These are phyloP conservation scores for Serilophus lunatus DNA, from an alignment of 2,113 vertebrate genomes.

Conservation along the genomic window DNA sequence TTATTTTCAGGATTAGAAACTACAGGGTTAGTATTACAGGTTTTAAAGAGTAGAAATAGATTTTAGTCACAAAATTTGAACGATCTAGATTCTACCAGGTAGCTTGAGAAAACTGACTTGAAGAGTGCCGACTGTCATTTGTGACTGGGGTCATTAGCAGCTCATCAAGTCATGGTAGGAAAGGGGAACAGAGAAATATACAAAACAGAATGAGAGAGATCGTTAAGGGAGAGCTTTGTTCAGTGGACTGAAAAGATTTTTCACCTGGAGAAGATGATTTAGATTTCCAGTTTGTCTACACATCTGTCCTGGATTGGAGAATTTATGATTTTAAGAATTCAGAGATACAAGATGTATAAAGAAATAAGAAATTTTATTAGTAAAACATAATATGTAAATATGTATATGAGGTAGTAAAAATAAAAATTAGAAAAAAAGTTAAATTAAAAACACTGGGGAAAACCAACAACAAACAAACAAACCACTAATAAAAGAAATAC, in stretches of 20 bases:
- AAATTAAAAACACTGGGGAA: too few relatives aligned
- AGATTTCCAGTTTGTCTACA: background rate
- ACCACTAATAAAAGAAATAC: too few relatives aligned
- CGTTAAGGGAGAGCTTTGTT: background rate
- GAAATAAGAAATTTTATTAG: too few relatives aligned
- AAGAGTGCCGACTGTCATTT: background rate
- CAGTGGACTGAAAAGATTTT: background rate
- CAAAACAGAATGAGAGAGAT: background rate
- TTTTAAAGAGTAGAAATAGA: background rate
- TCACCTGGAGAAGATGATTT: background rate
- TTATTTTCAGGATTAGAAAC: background rate
- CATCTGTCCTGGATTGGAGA: background rate
- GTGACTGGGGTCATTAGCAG: background rate
- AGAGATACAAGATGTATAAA: too few relatives aligned
- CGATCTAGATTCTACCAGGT: background rate
- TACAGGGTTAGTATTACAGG: background rate
- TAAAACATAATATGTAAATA: too few relatives aligned
- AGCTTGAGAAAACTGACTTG: background rate
- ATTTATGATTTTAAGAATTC: too few relatives aligned
- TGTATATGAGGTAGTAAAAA: too few relatives aligned
- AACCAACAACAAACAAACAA: too few relatives aligned
- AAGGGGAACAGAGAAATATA: background rate
- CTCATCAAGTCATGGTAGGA: background rate
- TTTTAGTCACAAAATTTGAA: background rate
- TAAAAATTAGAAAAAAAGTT: too few relatives aligned